Evolutionary conservation across 2,888 invertebrate genomes (phyloP), one percentile per base, ranked within the genome.

Genomic region (Lasiommata megera): DNA sequence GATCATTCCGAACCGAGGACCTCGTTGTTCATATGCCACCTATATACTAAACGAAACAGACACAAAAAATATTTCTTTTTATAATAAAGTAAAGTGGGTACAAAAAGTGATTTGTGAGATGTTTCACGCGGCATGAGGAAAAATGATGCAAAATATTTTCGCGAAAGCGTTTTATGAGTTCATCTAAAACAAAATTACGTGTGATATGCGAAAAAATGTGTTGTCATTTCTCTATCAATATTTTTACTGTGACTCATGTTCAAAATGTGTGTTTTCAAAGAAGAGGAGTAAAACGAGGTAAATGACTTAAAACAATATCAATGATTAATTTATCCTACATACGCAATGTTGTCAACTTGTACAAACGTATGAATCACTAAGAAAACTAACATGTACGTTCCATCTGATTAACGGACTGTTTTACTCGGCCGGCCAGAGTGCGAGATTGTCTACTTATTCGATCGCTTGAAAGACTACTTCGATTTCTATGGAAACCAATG

Each of bases 111-210:
- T n/a, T 23, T 11, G 12, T 18, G 18, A 5, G 12, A 17, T 23
- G 12, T 50, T 51, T 56, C 44, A 29, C 37, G 17, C 36, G 28
- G 40, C 46, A 37, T 40, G 41, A 54, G 53, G 34, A 34, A 56
- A 56, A 54, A 41, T 41, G 18, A 36, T 40, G 41, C 34, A 56
- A 56, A 46, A 50, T 51, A 58, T 50, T 60, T 60, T 60, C 50
- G 29, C 17, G 53, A 60, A 58, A 46, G 44, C 55, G 29, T 50
- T 43, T 40, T 50, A 46, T 51, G 61, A 40, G 18, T 53, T 40
- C 31, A 34, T 57, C 46, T 47, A 41, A 40, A 57, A 46, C 40
- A 47, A 57, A 57, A 47, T 31, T 40, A 46, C 47, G 38, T 36
- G 46, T 34, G 34, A 36, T 17, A 6, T 12, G 37, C n/a, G 37